Evolutionary conservation across 2,113 vertebrate genomes (phyloP), one percentile per base, ranked within the genome.

Genomic region (Shinisaurus crocodilurus): DNA sequence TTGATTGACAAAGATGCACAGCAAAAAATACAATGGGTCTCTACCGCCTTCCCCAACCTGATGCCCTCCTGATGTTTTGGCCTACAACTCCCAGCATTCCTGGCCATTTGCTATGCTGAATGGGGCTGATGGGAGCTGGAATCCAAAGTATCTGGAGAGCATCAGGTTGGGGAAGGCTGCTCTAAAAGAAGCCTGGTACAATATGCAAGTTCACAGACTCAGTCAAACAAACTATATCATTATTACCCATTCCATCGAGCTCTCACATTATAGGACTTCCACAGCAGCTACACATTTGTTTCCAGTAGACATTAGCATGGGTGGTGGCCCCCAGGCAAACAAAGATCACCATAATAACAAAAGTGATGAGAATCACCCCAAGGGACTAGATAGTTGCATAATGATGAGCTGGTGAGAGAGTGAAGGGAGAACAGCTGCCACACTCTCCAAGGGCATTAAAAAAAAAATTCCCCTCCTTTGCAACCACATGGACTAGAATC

Each of bases 301-400:
- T 82, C n/a, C n/a, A 32, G 65, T 20, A 20, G 45, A 57, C n/a
- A 25, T 83, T n/a, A 82, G 40, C 4, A 86, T 75, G 65, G 50
- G 29, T 45, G 37, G 80, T 13, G 32, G 50, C 79, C 82, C 48
- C 48, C 50, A 57, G 67, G 48, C 25, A 89, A 67, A 34, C 63
- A 48, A 82, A 82, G 50, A n/a, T 69, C 32, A 70, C 23, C 69
- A 40, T 32, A 74, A 34, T 29, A 72, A 69, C 79, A 57, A n/a
- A 86, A 72, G 7, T 2, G 23, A 82, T 34, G 50, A 83, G 29
- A 75, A 54, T 34, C 80, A 43, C 37, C 54, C 67, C 54, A 60
- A 83, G 80, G 74, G 45, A 37, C 23, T 13, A 80, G 65, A 70
- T n/a, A 2, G 80, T 89, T 82, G 67, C 80, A 82, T 89, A 74